Evolutionary conservation across 2,113 vertebrate genomes (phyloP).

Genomic region (Astatoreochromis straeleni): DNA sequence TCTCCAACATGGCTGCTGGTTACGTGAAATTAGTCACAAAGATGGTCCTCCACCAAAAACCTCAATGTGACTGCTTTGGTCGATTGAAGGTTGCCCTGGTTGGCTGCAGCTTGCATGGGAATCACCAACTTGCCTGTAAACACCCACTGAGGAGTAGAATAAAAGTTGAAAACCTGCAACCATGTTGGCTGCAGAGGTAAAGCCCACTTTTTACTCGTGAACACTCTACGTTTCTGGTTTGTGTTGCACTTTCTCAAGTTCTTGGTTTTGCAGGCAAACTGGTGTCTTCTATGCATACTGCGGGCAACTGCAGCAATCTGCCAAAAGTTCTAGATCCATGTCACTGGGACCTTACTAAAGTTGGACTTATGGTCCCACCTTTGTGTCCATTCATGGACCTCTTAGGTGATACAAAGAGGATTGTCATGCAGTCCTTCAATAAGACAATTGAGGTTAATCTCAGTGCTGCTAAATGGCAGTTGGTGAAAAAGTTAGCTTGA

Average conservation of each 20-base stretch:
- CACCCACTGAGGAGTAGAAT: neutral
- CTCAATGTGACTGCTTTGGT: neutral
- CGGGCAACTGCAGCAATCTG: neutral
- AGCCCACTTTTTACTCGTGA: neutral
- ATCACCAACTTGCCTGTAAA: neutral
- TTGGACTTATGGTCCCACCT: neutral
- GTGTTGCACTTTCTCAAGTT: neutral
- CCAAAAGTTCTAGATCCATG: neutral
- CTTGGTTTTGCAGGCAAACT: neutral
- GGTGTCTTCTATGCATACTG: neutral
- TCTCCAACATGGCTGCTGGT: neutral
- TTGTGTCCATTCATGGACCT: neutral
- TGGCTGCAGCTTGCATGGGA: neutral
- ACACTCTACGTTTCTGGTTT: neutral
- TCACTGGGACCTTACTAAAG: neutral
- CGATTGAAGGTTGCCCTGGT: neutral
- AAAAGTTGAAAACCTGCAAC: neutral
- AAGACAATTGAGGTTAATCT: neutral
- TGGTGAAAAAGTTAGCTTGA: neutral
- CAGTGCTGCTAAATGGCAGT: neutral
- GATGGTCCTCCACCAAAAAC: neutral
- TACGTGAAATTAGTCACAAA: neutral
- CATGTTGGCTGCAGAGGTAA: neutral
- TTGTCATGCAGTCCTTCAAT: neutral
- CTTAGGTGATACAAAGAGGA: neutral